A percentile compares a stretch with the other conserved stretches of the same genome.
These are phyloP conservation scores for Eupsilia transversa DNA, from an alignment of 2,888 invertebrate species.

Conservation along the genomic window DNA sequence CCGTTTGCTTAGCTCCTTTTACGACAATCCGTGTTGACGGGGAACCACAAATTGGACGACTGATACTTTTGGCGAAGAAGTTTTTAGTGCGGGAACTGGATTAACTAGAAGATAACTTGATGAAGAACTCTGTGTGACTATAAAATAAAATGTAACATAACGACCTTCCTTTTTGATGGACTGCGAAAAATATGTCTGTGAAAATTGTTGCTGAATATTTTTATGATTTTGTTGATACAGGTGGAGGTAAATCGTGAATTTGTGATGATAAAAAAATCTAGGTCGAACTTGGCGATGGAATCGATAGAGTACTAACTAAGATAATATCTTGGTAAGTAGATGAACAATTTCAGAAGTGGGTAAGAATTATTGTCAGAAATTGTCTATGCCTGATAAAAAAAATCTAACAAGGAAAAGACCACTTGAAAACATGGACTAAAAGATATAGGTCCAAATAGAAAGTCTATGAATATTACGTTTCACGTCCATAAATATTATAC, in stretches of 20 bases:
- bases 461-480: not conserved
- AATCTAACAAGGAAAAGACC: not conserved
- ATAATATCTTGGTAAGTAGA: not conserved
- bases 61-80: constrained; percentile 60
- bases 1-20: constrained; percentile 66
- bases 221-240: not conserved
- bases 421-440: not conserved
- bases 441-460: not conserved
- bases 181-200: constrained; percentile 6
- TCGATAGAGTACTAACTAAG: not conserved
- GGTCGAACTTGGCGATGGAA: not conserved
- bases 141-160: constrained; percentile 51
- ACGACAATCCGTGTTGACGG: constrained; percentile 66
- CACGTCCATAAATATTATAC: not conserved
- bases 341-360: not conserved
- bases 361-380: not conserved
- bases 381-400: not conserved
- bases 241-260: not conserved
- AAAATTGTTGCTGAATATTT: not conserved
- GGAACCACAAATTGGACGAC: constrained; percentile 60
- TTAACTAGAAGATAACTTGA: constrained; percentile 41
- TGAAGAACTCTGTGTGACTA: constrained; percentile 39
- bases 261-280: not conserved
- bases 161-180: constrained; percentile 14
- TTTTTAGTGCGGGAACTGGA: constrained; percentile 54